Evolutionary conservation across 1,140 invertebrate species (phyloP), one percentile per base, ranked within the genome.

Genomic region (Solen grandis): DNA sequence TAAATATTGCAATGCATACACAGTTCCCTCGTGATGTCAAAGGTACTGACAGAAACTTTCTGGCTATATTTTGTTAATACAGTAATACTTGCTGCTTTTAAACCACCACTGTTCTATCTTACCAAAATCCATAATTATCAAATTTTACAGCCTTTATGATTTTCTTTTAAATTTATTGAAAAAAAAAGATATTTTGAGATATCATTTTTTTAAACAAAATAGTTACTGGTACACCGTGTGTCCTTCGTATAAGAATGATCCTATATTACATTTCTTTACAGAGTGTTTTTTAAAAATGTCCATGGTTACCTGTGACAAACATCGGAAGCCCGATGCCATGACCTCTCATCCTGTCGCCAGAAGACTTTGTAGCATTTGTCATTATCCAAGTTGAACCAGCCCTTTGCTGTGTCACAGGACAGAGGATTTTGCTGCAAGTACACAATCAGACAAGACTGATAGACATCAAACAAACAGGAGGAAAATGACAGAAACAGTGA

Each of bases 341-440:
- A 0, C 35, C 63, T 68, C 66, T 19, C 50, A 35, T 78, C 19
- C 2, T 57, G 29, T 5, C 75, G 63, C 33, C 35, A 16, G 50
- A 68, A 78, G 2, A 78, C 22, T 57, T 60, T 78, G 75, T 78
- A 78, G 35, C 75, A 78, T 41, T 78, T 78, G 8, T 13, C 1
- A 4, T 50, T 31, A 1, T 33, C 50, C 0, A 10, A 35, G 14
- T 33, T 25, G 33, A 41, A 22, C 75, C 75, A 78, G 25, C 75
- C 75, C 19, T 52, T 66, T 19, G 1, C 19, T n/a, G 35, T 54
- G 41, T 78, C 65, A 66, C 75, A 78, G 25, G 29, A 29, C 13
- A 78, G 36, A 19, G 8, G 8, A 19, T 8, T 46, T 46, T 46
- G 41, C 41, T 46, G 41, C 8, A 46, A 46, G n/a, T n/a, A n/a